Evolutionary conservation across 1,140 invertebrate species (phyloP).

Genomic region (Brachystomella parvula): DNA sequence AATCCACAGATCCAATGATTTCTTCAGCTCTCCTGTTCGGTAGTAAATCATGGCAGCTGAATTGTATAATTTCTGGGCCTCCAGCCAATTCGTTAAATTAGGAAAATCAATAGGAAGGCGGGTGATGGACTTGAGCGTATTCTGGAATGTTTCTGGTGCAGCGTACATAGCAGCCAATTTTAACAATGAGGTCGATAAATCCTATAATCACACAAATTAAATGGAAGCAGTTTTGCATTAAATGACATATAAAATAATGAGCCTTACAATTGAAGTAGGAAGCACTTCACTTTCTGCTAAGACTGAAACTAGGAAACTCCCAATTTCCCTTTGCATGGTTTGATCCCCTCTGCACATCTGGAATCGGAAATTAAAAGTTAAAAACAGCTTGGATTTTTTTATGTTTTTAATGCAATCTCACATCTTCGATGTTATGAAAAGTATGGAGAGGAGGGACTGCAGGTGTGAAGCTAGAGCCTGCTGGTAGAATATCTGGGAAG

Average conservation of each 20-base stretch:
- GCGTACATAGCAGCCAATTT: slow-evolving; percentile 28
- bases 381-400: neutral
- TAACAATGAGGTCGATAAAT: slow-evolving; percentile 28
- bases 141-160: slow-evolving; percentile 11
- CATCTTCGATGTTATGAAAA: slow-evolving; percentile 23
- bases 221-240: neutral
- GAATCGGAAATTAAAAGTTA: neutral
- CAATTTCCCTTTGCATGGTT: neutral
- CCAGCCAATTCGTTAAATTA: slow-evolving; percentile 30
- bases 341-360: neutral
- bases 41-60: slow-evolving; percentile 19
- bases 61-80: slow-evolving; percentile 16
- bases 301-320: neutral
- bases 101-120: slow-evolving; percentile 28
- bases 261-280: neutral
- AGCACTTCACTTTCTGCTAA: neutral
- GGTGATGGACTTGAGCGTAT: neutral
- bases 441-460: slow-evolving; percentile 26
- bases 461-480: slow-evolving; percentile 25
- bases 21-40: slow-evolving; percentile 14
- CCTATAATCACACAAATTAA: slow-evolving; percentile 20
- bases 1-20: slow-evolving; percentile 30
- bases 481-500: slow-evolving; percentile 29
- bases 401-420: neutral
- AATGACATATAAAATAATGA: neutral